Conservation (phyloP, 1,140 invertebrate species). For the Panonychus citri region DNA sequence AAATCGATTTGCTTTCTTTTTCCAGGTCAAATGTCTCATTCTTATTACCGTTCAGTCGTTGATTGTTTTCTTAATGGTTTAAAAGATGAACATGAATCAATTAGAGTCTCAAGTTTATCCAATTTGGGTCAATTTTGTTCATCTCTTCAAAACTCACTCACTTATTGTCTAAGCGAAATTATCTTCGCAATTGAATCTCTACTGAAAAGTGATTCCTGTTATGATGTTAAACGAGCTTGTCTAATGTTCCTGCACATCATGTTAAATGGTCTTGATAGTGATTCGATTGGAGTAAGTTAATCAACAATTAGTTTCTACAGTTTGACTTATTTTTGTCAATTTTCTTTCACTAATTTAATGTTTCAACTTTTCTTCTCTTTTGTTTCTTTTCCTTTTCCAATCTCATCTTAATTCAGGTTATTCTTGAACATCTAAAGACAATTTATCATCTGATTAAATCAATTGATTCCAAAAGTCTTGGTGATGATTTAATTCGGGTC, state of each 20-base stretch:
- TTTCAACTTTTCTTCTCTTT: background rate
- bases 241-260: conserved; percentile 44
- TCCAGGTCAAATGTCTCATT: conserved; percentile 42
- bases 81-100: conserved; percentile 37
- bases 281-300: conserved; percentile 29
- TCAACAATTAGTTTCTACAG: no score
- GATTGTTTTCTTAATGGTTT: conserved; percentile 43
- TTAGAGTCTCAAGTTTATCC: conserved; percentile 54
- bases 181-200: conserved; percentile 39
- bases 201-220: conserved; percentile 37
- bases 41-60: conserved; percentile 41
- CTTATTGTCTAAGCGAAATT: conserved; percentile 31
- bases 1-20: background rate
- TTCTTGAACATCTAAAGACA: background rate
- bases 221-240: conserved; percentile 49
- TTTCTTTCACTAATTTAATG: no score
- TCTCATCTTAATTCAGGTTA: background rate
- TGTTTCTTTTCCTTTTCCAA: background rate
- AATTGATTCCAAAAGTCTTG: background rate
- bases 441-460: background rate
- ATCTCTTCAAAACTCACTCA: conserved; percentile 44
- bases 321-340: no score
- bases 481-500: conserved; percentile 38
- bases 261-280: conserved; percentile 42
- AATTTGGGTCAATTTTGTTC: conserved; percentile 61